Evolutionary conservation across 2,888 invertebrate species (phyloP), one percentile per base, ranked within the genome.

Genomic region (Antheraea assamensis): DNA sequence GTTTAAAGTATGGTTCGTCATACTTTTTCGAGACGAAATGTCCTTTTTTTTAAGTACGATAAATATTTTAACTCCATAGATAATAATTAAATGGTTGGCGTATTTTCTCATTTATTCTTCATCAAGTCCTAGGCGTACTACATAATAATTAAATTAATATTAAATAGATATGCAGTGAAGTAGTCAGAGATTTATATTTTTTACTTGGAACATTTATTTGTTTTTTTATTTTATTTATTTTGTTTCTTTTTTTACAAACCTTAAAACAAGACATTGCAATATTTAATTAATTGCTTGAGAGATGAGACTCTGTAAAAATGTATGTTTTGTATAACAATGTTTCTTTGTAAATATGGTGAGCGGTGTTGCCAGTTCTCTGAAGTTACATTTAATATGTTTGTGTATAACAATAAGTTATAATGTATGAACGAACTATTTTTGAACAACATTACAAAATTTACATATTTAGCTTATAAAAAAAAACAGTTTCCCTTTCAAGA

Each of bases 11-110:
- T 30, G 17, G 27, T 19, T 64, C 17, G 17, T 64, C 61, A 30
- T 30, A 64, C 61, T 64, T 64, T 27, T 17, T 30, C 27, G 61
- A 30, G 61, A 64, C 61, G 30, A 64, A 64, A 64, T 64, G 30
- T 27, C 30, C 27, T 30, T 64, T 64, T 17, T 5, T 64, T 64
- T 30, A 58, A 30, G 27, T 64, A 30, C 30, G 3, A 17, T 64
- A 64, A 30, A 30, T 64, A 30, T 27, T 64, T 24, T n/a, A 58
- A 58, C n/a, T 10, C 58, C 10, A 3, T 58, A 24, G 24, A 8
- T 58, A 13, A 24, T 42, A 13, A 10, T 21, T 55, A 55, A 19
- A 55, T 24, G 10, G 58, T 58, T 15, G 7, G 58, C 58, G 24
- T 24, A 24, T 58, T 24, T 24, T 8, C 10, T 58, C 3, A n/a